Percentiles rank a stretch among this genome's conserved stretches.
These are phyloP conservation scores for Capra hircus DNA, from an alignment of 2,113 vertebrate genomes.

Conservation along the genomic window DNA sequence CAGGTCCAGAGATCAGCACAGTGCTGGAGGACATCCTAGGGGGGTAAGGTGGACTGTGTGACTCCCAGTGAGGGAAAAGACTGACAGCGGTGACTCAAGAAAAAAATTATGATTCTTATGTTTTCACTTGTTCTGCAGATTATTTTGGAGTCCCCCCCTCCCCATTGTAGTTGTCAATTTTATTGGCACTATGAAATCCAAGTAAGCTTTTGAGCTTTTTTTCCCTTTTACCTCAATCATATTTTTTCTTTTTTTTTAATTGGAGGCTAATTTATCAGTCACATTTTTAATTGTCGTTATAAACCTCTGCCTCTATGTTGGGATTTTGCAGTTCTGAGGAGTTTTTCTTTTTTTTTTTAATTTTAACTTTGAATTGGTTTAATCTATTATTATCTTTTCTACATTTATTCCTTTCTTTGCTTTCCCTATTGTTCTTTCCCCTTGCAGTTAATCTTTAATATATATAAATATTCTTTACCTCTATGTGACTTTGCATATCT, in stretches of 20 bases:
- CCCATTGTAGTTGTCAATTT: background rate
- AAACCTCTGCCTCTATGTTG: background rate
- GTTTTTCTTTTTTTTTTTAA: background rate
- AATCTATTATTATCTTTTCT: background rate
- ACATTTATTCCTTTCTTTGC: background rate
- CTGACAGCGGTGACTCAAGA: background rate
- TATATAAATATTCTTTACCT: background rate
- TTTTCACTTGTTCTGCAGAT: background rate
- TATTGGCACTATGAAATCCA: background rate
- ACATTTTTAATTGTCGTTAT: background rate
- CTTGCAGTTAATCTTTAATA: background rate
- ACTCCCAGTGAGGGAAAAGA: background rate
- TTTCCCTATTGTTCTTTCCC: background rate
- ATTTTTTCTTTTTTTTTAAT: too few relatives aligned
- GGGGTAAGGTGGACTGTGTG: background rate
- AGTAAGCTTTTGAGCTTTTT: background rate
- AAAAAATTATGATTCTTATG: background rate
- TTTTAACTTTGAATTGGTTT: background rate
- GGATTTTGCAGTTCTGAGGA: background rate
- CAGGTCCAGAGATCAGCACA: background rate
- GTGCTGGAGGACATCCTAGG: background rate
- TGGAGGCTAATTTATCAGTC: background rate
- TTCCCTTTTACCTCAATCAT: background rate
- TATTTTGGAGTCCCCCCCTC: background rate
- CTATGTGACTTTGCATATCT: background rate